Evolutionary conservation across 2,888 invertebrate genomes (phyloP), one percentile per base, ranked within the genome.

Genomic region (Andricus curvator): DNA sequence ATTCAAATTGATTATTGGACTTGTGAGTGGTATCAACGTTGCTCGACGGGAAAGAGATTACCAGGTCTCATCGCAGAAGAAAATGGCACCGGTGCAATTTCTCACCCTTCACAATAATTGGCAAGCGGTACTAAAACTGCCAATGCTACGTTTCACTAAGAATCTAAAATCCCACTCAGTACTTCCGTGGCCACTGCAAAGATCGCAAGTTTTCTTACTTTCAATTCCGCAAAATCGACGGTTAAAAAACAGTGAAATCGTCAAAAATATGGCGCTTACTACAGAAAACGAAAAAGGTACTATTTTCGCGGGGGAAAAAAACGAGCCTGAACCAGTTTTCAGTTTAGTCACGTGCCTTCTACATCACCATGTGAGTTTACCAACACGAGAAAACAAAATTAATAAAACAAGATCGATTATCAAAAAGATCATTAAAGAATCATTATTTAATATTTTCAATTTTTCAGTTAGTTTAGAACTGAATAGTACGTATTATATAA

Each of bases 101-200:
- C 60, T 82, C 78, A 80, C 48, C 37, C 68, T 78, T 68, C 44
- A 78, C 66, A 80, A 82, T 65, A 82, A 82, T 84, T 84, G 84
- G 81, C 82, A 82, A 83, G 78, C 82, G 20, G 33, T 74, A 70
- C 80, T 78, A 82, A 78, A 56, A 79, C 77, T 79, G 82, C 80
- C 83, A 82, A 84, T 82, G 83, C 80, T 81, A 82, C 81, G 81
- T 81, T 84, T 86, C 82, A 77, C 82, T 70, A 76, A 82, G 82
- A 81, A 81, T 80, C 9, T 51, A 64, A 85, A 86, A 84, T 80
- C 62, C 29, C 67, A 81, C 68, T 82, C 82, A 87, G 87, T 87
- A 80, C 79, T 83, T 82, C 80, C 84, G 85, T 80, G 83, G 79
- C 84, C 78, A 80, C 81, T 79, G 83, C 80, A 77, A 77, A 76